Conservation (phyloP, 2,888 invertebrate species). For the Dolichomitus sp. region DNA sequence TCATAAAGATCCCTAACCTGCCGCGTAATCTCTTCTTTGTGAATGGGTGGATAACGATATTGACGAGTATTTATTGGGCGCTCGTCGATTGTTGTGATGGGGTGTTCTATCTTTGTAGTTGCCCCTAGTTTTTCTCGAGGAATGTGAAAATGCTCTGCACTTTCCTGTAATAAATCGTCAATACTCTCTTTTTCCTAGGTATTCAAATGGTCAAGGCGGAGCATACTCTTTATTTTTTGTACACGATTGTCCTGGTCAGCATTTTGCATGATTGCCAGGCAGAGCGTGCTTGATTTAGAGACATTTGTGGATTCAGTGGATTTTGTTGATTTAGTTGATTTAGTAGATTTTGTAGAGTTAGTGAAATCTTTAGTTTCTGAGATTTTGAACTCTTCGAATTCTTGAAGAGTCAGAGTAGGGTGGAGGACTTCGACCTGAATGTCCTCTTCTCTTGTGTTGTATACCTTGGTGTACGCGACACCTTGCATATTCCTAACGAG, state of each 20-base stretch:
- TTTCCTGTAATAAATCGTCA: neutral
- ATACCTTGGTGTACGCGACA: no score
- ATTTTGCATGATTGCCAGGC: neutral
- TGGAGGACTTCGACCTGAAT: no score
- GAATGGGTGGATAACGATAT: constrained; percentile 11
- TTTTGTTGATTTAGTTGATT: neutral
- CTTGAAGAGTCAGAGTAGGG: no score
- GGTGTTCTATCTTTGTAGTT: neutral
- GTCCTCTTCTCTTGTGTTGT: no score
- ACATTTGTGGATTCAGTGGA: neutral
- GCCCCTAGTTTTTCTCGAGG: neutral
- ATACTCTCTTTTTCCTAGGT: neutral
- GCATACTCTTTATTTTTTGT: neutral
- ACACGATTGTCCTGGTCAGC: neutral
- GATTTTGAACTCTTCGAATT: no score
- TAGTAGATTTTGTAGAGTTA: neutral
- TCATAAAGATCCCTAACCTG: neutral
- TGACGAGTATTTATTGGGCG: no score
- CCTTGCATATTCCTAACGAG: no score
- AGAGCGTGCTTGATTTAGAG: neutral
- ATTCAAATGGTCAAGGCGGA: neutral
- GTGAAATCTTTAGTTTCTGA: no score
- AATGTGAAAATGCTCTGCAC: neutral
- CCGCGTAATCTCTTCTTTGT: neutral
- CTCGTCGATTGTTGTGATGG: no score